A percentile compares a stretch with the other conserved stretches of the same genome.
These are phyloP conservation scores for Caenorhabditis drosophilae DNA, from an alignment of 2,888 invertebrate species.

Conservation along the genomic window DNA sequence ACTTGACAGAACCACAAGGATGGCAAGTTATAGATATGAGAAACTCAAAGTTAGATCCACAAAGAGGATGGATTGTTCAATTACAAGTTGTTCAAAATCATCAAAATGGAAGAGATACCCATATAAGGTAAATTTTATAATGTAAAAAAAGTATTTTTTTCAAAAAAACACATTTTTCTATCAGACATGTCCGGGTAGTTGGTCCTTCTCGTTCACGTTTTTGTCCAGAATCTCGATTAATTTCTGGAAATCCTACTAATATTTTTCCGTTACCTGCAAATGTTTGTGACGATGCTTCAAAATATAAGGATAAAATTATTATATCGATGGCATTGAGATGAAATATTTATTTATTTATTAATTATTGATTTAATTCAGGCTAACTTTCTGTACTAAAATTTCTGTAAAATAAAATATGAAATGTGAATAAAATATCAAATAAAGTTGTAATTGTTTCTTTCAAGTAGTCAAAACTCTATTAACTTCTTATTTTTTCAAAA, in stretches of 20 bases:
- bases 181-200: conserved; percentile 48
- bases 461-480: not conserved
- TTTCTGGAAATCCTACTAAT: conserved; percentile 28
- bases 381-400: no score
- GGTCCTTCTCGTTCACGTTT: conserved; percentile 42
- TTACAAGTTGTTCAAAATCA: conserved; percentile 96
- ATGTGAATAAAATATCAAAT: no score
- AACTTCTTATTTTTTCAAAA: no score
- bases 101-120: conserved; percentile 97
- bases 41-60: conserved; percentile 16
- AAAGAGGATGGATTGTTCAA: conserved; percentile 91
- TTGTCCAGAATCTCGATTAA: conserved; percentile 20
- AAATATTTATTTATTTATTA: not conserved
- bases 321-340: conserved; percentile 15
- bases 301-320: conserved; percentile 17
- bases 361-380: no score
- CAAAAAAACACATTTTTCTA: not conserved
- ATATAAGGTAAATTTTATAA: conserved; percentile 81
- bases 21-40: conserved; percentile 54
- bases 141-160: conserved; percentile 1
- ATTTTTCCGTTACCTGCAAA: conserved; percentile 2
- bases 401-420: no score
- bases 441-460: not conserved
- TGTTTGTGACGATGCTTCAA: conserved; percentile 6
- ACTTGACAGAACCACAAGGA: conserved; percentile 29